These are phyloP conservation scores for Strigamia crassipes DNA, from an alignment of 2,888 invertebrate genomes.

Conservation along the genomic window DNA sequence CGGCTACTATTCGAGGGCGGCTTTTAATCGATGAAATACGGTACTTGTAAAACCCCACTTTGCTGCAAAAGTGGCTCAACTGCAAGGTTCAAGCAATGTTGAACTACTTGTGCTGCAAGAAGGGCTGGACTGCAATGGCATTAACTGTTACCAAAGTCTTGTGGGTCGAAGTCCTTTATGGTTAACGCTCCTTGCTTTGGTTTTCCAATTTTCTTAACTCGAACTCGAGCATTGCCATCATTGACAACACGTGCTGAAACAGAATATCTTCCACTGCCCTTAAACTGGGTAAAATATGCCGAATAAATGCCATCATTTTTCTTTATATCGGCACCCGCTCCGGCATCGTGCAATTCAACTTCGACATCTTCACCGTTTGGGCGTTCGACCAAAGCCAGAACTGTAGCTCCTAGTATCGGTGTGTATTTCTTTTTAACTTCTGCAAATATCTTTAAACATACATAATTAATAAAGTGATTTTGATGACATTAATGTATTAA, in stretches of 20 bases:
- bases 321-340: slow-evolving; percentile 51
- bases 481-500: too few species aligned
- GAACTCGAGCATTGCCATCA: slow-evolving; percentile 51
- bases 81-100: too few species aligned
- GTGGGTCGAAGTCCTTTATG: background rate
- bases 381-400: slow-evolving; percentile 52
- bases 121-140: too few species aligned
- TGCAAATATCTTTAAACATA: slow-evolving; percentile 51
- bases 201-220: slow-evolving; percentile 1
- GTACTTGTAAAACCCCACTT: too few species aligned
- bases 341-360: slow-evolving; percentile 53
- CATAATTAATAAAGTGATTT: too few species aligned
- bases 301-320: slow-evolving; percentile 58
- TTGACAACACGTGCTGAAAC: slow-evolving; percentile 54
- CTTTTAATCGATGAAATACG: too few species aligned
- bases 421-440: slow-evolving; percentile 53
- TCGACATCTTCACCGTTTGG: slow-evolving; percentile 51
- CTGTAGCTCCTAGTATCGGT: slow-evolving; percentile 52
- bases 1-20: too few species aligned
- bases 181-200: slow-evolving; percentile 7
- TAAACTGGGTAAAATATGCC: slow-evolving; percentile 54
- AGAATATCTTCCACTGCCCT: slow-evolving; percentile 55
- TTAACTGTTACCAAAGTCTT: background rate
- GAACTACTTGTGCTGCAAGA: too few species aligned
- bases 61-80: too few species aligned